phyloP scores from a whole-genome alignment of 2,797 vertebrate species.

The Triplophysa bombifrons region DNA sequence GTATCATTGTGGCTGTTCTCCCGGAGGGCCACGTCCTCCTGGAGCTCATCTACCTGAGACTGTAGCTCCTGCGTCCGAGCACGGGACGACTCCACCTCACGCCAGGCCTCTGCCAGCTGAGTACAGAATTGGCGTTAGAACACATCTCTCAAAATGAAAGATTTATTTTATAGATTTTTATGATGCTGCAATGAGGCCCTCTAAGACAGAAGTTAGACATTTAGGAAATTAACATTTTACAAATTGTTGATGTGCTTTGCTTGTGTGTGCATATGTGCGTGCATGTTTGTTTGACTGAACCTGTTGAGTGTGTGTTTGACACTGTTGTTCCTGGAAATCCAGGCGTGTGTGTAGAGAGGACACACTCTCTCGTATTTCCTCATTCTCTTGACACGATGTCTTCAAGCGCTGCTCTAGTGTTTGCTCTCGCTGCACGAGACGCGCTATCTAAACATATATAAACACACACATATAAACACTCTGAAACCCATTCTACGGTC shows the following conservation, averaged over 20 bases:
- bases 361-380: constrained; percentile 69
- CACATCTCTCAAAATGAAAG: not conserved
- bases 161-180: not conserved
- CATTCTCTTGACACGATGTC: constrained; percentile 70
- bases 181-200: not conserved
- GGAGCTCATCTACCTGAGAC: constrained; percentile 74
- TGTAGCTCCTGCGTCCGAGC: constrained; percentile 72
- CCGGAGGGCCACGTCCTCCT: constrained; percentile 74
- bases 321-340: constrained; percentile 69
- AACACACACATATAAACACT: constrained; percentile 15
- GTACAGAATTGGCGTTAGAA: not conserved
- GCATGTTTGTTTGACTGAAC: constrained; percentile 57
- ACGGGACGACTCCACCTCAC: constrained; percentile 67
- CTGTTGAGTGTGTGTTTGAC: constrained; percentile 73
- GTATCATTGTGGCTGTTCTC: constrained; percentile 62
- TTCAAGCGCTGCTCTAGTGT: constrained; percentile 70
- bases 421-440: constrained; percentile 74
- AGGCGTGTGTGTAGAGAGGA: constrained; percentile 69
- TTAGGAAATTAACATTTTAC: no score
- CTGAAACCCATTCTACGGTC: no score
- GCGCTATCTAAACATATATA: constrained; percentile 67
- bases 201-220: no score
- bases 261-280: not conserved
- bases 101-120: constrained; percentile 71
- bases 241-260: not conserved